phyloP scores from a whole-genome alignment of 2,797 vertebrate genomes.

The Rhynchotus rufescens region DNA sequence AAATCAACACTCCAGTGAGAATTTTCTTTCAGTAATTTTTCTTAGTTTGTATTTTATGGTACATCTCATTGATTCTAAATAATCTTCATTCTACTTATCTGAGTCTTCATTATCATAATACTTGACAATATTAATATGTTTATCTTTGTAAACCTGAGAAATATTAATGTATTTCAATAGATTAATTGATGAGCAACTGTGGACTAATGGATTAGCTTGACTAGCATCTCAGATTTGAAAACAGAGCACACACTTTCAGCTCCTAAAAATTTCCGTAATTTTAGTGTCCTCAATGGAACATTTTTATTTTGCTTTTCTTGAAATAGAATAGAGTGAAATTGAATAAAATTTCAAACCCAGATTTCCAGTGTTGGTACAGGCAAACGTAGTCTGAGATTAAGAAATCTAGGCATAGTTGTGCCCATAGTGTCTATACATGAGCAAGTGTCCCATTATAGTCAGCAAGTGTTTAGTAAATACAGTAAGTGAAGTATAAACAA shows the following conservation, averaged over 20 bases:
- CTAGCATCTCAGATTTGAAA: not conserved
- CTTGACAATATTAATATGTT: not conserved
- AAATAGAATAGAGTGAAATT: not conserved
- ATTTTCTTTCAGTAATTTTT: not conserved
- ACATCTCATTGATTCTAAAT: not conserved
- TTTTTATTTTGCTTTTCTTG: not conserved
- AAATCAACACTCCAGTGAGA: not conserved
- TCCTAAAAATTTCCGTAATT: not conserved
- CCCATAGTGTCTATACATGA: too few relatives aligned
- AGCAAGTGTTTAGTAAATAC: too few relatives aligned
- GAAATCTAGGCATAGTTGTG: too few relatives aligned
- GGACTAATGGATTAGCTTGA: not conserved
- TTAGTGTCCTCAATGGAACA: not conserved
- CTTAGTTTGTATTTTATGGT: not conserved
- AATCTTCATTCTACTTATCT: not conserved
- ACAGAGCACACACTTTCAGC: not conserved
- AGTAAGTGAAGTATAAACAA: too few relatives aligned
- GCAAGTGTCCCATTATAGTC: too few relatives aligned
- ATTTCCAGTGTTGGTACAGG: too few relatives aligned
- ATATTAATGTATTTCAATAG: not conserved
- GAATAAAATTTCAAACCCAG: too few relatives aligned
- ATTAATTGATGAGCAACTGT: not conserved
- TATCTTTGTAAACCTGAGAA: not conserved
- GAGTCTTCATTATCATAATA: not conserved
- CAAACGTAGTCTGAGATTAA: too few relatives aligned